phyloP scores from a whole-genome alignment of 2,888 invertebrate species.

The Himalopsyche kuldschensis region DNA sequence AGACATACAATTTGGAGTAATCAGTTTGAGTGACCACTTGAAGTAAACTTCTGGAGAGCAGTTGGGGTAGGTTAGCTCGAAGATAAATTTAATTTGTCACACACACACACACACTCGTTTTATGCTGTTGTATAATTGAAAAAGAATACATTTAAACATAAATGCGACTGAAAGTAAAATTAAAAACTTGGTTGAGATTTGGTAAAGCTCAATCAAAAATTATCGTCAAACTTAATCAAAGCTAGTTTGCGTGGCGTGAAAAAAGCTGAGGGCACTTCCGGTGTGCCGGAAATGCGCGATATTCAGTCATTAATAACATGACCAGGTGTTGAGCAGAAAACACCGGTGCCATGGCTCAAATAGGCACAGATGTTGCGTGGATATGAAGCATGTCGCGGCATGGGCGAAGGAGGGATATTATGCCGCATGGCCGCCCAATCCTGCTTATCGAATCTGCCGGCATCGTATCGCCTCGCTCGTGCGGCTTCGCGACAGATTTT shows the following conservation, averaged over 20 bases:
- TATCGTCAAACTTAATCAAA: background rate
- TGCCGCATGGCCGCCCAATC: constrained; percentile 11
- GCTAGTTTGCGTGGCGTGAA: background rate
- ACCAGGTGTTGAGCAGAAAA: constrained; percentile 17
- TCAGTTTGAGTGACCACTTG: too few species aligned
- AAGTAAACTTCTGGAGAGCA: too few species aligned
- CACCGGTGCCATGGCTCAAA: background rate
- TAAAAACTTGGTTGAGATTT: background rate
- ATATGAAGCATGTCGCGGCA: constrained; percentile 13
- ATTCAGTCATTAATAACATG: constrained; percentile 1
- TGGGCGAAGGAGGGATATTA: constrained; percentile 12
- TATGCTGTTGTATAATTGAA: too few species aligned
- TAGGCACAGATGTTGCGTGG: background rate
- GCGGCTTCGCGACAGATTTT: constrained; percentile 30
- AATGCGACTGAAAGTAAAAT: too few species aligned
- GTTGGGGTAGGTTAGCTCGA: too few species aligned
- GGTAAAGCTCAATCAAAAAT: background rate
- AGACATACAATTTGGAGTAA: too few species aligned
- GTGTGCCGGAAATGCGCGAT: background rate
- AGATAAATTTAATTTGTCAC: too few species aligned
- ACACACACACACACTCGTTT: too few species aligned
- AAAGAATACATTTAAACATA: too few species aligned
- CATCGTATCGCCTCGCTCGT: background rate
- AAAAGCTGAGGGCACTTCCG: background rate
- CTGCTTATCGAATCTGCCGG: constrained; percentile 5